Evolutionary conservation across 2,888 invertebrate genomes (phyloP), one percentile per base, ranked within the genome.

Genomic region (Tetragonisca angustula): DNA sequence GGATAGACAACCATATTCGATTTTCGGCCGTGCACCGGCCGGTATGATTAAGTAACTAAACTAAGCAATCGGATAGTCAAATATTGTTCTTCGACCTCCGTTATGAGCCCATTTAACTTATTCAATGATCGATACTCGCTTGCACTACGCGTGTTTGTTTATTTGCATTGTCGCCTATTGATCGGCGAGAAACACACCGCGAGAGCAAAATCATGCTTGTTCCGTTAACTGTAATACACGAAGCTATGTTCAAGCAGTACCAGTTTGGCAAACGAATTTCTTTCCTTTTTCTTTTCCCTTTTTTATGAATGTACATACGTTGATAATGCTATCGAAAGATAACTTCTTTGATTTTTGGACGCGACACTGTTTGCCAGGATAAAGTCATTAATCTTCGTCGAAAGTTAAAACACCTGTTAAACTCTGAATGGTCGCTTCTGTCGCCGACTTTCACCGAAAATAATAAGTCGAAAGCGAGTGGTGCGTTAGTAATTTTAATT

Each of bases 1-100:
- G 90, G 86, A 91, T 89, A 85, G 90, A 85, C 91, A 89, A 91
- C 89, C 89, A 90, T 90, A 91, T 91, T 91, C 91, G 91, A 91
- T 92, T 91, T 91, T 91, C 88, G 88, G 88, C 87, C 83, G 84
- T 85, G 83, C 84, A 87, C 85, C 81, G 82, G 11, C 79, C 79
- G 81, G 74, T 80, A 77, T 79, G 87, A 83, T 88, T 87, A 81
- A 83, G 84, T 78, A 81, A 83, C 83, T 78, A 83, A 79, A 83
- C 75, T 76, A 68, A 70, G 80, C 73, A 85, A 79, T 83, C 77
- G 71, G 68, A 83, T 78, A 72, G 62, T 68, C 78, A 84, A 83
- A 84, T 83, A 78, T 84, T 78, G 70, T 83, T 78, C 78, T 64
- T 68, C 61, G 67, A 4, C n/a, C 64, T 61, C 74, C 21, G 65